Conservation (phyloP, 2,797 vertebrate species). For the Myiotriccus ornatus region DNA sequence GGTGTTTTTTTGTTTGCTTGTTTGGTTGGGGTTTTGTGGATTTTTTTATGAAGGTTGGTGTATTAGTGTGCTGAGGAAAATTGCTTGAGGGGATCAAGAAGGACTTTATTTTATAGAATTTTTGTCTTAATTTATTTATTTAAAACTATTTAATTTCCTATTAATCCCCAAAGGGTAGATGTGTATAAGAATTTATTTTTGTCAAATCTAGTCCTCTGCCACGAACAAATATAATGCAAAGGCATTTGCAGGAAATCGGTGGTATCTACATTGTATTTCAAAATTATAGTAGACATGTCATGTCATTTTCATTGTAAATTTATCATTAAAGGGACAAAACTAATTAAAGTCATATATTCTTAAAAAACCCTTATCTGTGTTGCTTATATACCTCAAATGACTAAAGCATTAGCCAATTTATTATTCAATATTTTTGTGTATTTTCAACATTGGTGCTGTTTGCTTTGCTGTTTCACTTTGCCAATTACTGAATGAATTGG, state of each 20-base stretch:
- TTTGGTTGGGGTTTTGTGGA: not conserved
- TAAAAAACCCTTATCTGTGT: conserved; percentile 48
- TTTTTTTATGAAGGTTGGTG: not conserved
- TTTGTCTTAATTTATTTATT: not conserved
- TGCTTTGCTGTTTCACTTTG: not conserved
- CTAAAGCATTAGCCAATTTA: not conserved
- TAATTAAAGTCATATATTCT: conserved; percentile 63
- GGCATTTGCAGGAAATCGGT: not conserved
- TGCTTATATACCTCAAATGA: conserved; percentile 45
- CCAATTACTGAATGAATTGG: not conserved
- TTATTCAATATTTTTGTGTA: not conserved
- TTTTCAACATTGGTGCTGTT: not conserved
- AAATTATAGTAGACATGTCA: conserved; percentile 24
- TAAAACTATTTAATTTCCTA: not conserved
- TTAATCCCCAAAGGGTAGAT: not conserved
- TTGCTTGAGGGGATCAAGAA: not conserved
- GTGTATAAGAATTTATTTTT: conserved; percentile 21
- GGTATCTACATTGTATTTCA: conserved; percentile 33
- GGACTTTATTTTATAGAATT: not conserved
- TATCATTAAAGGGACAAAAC: conserved; percentile 59
- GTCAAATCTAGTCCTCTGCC: not conserved
- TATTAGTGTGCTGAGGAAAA: not conserved
- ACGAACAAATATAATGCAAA: conserved; percentile 12
- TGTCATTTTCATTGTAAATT: conserved; percentile 64
- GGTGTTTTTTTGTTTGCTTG: not conserved